Evolutionary conservation across 1,140 invertebrate species (phyloP), one percentile per base, ranked within the genome.

Genomic region (Leptinotarsa texana): DNA sequence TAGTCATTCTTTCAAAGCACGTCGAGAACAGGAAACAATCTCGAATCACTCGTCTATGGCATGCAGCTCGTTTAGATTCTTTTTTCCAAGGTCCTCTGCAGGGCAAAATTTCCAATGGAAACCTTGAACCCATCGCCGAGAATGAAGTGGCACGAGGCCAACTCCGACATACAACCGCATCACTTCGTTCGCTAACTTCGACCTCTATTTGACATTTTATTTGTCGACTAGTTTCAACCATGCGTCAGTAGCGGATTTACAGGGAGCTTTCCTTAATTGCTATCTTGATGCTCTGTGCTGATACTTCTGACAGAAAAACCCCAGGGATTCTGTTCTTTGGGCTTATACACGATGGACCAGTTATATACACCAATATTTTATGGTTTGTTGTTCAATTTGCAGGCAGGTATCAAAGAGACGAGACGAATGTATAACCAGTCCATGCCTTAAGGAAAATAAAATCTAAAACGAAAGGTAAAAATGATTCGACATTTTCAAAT

Each of bases 1-100:
- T 2, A 42, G 8, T 11, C 2, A 42, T 42, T 42, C 1, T 8
- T 42, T 3, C 1, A 3, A 11, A 42, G 33, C 8, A 42, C 8
- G 51, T 57, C 15, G 3, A n/a, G 15, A 57, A n/a, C 17, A n/a
- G 51, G 51, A 57, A 57, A 57, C n/a, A 17, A 57, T 57, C 51
- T n/a, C 51, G 51, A 57, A 15, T 17, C 51, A 57, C 51, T 57
- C 51, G 51, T 3, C 51, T 57, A 57, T n/a, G 3, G 51, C n/a
- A 57, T 42, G 51, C 51, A 42, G 51, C 51, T n/a, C 51, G 51
- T 22, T 65, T 79, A 13, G 72, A 65, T 33, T 17, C 51, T 17
- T 79, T 76, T 72, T 72, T 63, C 71, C 61, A 72, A 72, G 71
- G 71, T 65, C 51, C 42, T 72, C 13, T 63, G 62, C 71, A 72